Base-by-base conservation (phyloP, 2,113 vertebrate genomes). In the Merops nubicus region DNA sequence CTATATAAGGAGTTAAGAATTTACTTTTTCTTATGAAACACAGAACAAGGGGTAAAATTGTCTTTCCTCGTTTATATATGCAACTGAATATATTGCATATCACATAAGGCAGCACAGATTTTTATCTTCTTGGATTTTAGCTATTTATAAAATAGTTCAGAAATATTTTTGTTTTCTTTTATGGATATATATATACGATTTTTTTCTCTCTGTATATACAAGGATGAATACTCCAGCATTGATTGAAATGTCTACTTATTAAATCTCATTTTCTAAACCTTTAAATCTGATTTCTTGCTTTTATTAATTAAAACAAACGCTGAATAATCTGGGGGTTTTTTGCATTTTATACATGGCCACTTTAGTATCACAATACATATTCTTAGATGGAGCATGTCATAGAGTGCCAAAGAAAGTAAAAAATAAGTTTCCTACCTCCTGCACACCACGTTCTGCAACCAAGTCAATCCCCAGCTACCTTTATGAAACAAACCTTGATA, bases 121-220 rank as follows among this genome's bases (percentile, higher is more conserved):
- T 92, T 91, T 88, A 53, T 65, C 45, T n/a, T 80, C 48, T 62
- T 65, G 18, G 17, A 88, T 56, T 90, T 85, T 89, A 88, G 14
- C 21, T 95, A 94, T 96, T 94, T 95, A 92, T 96, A 94, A 95
- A 93, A 73, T 50, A 80, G 5, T 88, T 83, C 59, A 69, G 59
- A 83, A 85, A 83, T 88, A 64, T 80, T 90, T 94, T 92, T 93
- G 15, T 88, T 76, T 80, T 79, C 84, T 89, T 80, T 64, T 80
- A 47, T 75, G 69, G 1, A 87, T 29, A 78, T 69, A 77, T 83
- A 77, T 65, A 82, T 67, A 45, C 59, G 40, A 64, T 64, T 85
- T 91, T 93, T 95, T 29, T 81, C 9, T 57, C 22, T 94, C 15
- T 97, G 88, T 97, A 93, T 54, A 96, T 95, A 93, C 5, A 70